These are phyloP conservation scores for Ophraella communa DNA, from an alignment of 2,888 invertebrate genomes.

Conservation along the genomic window DNA sequence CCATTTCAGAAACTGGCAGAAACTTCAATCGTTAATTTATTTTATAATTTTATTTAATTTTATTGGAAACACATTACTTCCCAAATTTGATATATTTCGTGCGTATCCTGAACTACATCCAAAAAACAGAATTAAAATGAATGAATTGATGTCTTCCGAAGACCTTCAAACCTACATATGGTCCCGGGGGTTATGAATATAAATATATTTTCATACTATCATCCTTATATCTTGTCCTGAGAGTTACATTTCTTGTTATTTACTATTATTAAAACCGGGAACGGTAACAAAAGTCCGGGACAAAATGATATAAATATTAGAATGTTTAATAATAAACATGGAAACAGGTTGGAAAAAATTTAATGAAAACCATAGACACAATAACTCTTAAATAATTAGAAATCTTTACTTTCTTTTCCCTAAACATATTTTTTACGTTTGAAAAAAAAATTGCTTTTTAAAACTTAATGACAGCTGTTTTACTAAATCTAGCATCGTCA, in stretches of 20 bases:
- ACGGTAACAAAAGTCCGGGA: slow-evolving; percentile 1
- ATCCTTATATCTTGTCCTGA: slow-evolving; percentile 20
- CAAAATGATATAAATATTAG: background rate
- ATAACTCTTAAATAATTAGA: too few species aligned
- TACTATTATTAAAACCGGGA: slow-evolving; percentile 25
- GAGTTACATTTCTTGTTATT: slow-evolving; percentile 20
- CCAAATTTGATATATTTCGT: background rate
- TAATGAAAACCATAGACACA: slow-evolving; percentile 2
- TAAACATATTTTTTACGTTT: too few species aligned
- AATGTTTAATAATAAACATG: background rate
- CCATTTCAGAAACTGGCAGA: too few species aligned
- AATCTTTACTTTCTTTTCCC: too few species aligned
- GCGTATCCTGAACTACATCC: background rate
- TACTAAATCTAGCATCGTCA: too few species aligned
- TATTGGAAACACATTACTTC: too few species aligned
- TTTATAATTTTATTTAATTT: too few species aligned
- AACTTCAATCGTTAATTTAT: too few species aligned
- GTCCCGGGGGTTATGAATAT: slow-evolving; percentile 31
- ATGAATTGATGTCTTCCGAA: background rate
- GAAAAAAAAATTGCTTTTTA: too few species aligned
- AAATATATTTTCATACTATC: slow-evolving; percentile 31
- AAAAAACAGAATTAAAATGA: background rate
- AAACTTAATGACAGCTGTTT: too few species aligned
- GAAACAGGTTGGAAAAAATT: slow-evolving; percentile 4
- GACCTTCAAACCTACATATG: slow-evolving; percentile 1